Conservation (phyloP, 64 coral and sea anemone genomes). For the Stichodactyla mertensii region DNA sequence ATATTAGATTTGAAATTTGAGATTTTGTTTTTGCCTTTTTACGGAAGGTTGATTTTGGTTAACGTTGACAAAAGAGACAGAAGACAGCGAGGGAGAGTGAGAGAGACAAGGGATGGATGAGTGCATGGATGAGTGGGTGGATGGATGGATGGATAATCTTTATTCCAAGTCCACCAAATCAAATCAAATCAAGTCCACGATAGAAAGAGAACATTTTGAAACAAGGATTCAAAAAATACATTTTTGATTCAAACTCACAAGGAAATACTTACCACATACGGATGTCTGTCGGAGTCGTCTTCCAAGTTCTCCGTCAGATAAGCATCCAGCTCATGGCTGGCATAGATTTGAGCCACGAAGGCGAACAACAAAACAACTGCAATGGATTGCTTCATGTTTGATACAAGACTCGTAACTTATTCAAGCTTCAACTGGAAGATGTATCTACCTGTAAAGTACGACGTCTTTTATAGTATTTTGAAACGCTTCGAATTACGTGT, state of each 20-base stretch:
- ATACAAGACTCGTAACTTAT: background rate
- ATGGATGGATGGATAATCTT: too few relatives aligned
- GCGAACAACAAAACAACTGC: constrained; percentile 25
- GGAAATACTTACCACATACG: constrained; percentile 22
- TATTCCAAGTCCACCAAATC: too few relatives aligned
- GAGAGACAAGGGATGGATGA: too few relatives aligned
- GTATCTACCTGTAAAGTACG: background rate
- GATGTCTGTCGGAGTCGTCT: constrained; percentile 1
- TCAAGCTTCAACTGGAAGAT: constrained; percentile 7
- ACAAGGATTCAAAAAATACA: background rate
- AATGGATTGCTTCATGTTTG: constrained; percentile 20
- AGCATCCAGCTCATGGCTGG: background rate
- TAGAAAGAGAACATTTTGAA: too few relatives aligned
- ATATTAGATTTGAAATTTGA: too few relatives aligned
- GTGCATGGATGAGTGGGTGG: too few relatives aligned
- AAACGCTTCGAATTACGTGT: background rate
- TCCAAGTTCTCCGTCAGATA: background rate
- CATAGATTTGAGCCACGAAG: constrained; percentile 26
- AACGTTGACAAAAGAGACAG: too few relatives aligned
- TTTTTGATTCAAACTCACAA: background rate
- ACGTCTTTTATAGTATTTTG: background rate
- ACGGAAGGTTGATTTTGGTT: too few relatives aligned
- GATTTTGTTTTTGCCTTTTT: too few relatives aligned
- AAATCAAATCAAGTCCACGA: too few relatives aligned
- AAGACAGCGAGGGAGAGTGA: too few relatives aligned